phyloP scores from a whole-genome alignment of 2,113 vertebrate species.

The Ivindomyrus marchei region DNA sequence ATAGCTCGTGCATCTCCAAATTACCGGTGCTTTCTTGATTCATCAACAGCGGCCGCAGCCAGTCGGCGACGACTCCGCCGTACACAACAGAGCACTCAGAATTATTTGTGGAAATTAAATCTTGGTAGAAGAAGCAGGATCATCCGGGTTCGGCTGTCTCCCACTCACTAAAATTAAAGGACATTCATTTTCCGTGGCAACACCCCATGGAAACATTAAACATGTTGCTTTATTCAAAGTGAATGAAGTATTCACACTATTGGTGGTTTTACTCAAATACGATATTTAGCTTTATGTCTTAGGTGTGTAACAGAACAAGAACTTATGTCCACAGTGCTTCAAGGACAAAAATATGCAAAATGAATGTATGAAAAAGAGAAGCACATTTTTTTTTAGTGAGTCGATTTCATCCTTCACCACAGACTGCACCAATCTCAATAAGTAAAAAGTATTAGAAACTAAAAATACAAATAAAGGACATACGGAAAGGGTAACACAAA shows the following conservation, averaged over 20 bases:
- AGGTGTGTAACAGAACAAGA: not conserved
- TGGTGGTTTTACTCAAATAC: not conserved
- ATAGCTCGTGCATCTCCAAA: slow-evolving; percentile 68
- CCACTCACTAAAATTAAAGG: slow-evolving; percentile 56
- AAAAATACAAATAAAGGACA: not conserved
- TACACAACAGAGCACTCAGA: slow-evolving; percentile 55
- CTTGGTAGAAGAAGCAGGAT: slow-evolving; percentile 30
- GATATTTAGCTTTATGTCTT: not conserved
- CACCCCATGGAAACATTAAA: slow-evolving; percentile 39
- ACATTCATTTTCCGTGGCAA: slow-evolving; percentile 44
- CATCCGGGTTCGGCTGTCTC: slow-evolving; percentile 31
- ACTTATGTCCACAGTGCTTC: not conserved
- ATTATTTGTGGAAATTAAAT: slow-evolving; percentile 65
- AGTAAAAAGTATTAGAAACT: not conserved
- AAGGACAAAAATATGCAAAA: not conserved
- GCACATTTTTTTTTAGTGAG: not conserved
- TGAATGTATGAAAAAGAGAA: not conserved
- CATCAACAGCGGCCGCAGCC: slow-evolving; percentile 56
- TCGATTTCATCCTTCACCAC: not conserved
- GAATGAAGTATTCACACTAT: not conserved
- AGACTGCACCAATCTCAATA: not conserved
- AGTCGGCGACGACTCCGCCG: slow-evolving; percentile 30
- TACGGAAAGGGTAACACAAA: not conserved
- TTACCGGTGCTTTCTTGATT: slow-evolving; percentile 57
- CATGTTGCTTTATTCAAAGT: slow-evolving; percentile 31